Base-by-base conservation (phyloP, 2,797 vertebrate species). In the Graptemys geographica region DNA sequence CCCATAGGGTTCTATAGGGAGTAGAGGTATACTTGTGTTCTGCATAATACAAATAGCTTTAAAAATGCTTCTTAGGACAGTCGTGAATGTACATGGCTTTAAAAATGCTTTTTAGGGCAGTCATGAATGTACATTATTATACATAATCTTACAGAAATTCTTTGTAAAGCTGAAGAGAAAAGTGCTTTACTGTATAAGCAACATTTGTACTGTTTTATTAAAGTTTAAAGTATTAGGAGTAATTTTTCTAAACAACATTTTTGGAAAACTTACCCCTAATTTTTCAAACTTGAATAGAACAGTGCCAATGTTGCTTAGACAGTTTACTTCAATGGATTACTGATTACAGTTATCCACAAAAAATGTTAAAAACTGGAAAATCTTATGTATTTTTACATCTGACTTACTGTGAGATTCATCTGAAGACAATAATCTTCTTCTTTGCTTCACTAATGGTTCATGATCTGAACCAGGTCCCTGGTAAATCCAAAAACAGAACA, bases 381-480 rank as follows among this genome's bases (percentile, higher is more conserved):
- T 41, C 15, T 59, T 89, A 56, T 2, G 33, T 57, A 44, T 19
- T 2, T 65, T 11, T 12, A 18, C 2, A 12, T 4, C 79, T 88
- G 84, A 98, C 98, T 98, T 97, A 98, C 98, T 98, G 72, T 65
- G 7, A 3, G 90, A 95, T 90, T 98, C 98, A 93, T 98, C 98
- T 81, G 97, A 97, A 92, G 91, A 93, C 19, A 97, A 31, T 97
- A 97, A 31, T 97, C 98, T 98, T 98, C 98, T 98, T 98, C 97
- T 99, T 59, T 96, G 97, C 79, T 95, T 97, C 2, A 97, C 93
- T 92, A 98, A 95, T 2, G 97, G 97, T 65, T 99, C 99, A 49
- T 95, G 96, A 96, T 99, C 98, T 41, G 96, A 97, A 53, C 97
- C 97, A 82, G 97, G 98, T 55, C 98, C 99, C 99, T 99, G 95